These are phyloP conservation scores for Crocodylus rhombifer DNA, from an alignment of 2,797 vertebrate species.

Conservation along the genomic window DNA sequence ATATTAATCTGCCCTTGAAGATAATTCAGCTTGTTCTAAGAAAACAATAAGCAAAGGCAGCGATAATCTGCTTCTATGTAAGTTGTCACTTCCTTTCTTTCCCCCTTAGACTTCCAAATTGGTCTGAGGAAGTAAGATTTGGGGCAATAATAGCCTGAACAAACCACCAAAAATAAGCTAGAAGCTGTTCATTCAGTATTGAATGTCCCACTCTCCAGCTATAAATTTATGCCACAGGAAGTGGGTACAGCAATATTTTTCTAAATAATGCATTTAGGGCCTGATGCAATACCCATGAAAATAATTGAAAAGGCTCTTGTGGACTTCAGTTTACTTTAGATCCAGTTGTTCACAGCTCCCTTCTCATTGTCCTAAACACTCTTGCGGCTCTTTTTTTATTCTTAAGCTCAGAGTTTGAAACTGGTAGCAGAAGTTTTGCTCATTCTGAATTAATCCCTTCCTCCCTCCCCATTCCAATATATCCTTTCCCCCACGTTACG, in stretches of 20 bases:
- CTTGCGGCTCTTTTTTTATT: constrained; percentile 8
- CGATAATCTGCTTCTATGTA: background rate
- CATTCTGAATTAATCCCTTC: background rate
- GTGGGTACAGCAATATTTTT: background rate
- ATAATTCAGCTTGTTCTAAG: background rate
- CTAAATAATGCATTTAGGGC: constrained; percentile 42
- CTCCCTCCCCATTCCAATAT: background rate
- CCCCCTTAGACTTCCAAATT: background rate
- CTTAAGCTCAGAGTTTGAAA: background rate
- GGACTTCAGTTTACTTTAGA: constrained; percentile 23
- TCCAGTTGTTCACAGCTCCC: background rate
- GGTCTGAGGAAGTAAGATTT: constrained; percentile 9
- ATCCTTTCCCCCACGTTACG: background rate
- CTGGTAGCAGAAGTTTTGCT: constrained; percentile 38
- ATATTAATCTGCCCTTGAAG: background rate
- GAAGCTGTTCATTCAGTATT: constrained; percentile 35
- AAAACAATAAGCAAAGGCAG: background rate
- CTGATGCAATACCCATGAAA: constrained; percentile 28
- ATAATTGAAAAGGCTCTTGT: background rate
- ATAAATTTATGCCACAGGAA: constrained; percentile 12
- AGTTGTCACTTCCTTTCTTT: background rate
- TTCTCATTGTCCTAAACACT: constrained; percentile 8
- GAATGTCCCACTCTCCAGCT: constrained; percentile 14
- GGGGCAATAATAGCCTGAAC: background rate
- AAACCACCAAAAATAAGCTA: constrained; percentile 21